A percentile compares a stretch with the other conserved stretches of the same genome.
phyloP scores from a whole-genome alignment of 2,113 vertebrate species.

The Asarcornis scutulata region DNA sequence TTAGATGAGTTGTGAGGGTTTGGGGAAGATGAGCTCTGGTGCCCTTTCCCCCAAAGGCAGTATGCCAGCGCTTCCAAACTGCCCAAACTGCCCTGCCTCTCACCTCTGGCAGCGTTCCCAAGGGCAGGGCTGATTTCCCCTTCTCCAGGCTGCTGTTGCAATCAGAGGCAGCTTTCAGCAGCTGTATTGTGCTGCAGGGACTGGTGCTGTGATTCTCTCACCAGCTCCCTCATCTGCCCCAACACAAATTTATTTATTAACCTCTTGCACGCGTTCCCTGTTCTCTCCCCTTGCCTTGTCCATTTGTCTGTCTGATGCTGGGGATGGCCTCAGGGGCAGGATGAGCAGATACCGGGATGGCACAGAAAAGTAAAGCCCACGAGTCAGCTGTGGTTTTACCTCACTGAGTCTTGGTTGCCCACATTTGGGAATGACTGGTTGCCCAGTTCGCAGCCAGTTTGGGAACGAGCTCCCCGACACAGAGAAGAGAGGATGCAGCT shows the following conservation, averaged over 20 bases:
- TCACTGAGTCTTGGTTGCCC: background rate
- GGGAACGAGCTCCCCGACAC: fast-evolving
- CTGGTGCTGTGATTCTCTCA: fast-evolving
- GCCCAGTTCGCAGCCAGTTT: background rate
- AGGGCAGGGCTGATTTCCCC: background rate
- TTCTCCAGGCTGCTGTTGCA: no score
- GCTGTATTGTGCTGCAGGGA: conserved; percentile 72
- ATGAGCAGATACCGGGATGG: no score
- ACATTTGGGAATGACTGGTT: background rate
- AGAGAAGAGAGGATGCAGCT: background rate
- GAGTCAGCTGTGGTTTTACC: background rate
- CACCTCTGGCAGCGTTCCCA: background rate
- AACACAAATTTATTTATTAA: background rate
- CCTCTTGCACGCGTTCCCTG: background rate
- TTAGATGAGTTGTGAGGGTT: background rate
- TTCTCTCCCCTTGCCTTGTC: background rate
- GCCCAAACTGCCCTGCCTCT: background rate
- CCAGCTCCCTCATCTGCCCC: background rate
- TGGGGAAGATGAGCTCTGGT: background rate
- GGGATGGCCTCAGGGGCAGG: background rate
- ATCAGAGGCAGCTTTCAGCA: background rate
- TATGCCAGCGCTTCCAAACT: background rate
- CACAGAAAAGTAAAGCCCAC: background rate
- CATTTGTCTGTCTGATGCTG: background rate
- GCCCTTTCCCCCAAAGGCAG: background rate